Base-by-base conservation (phyloP, 2,797 vertebrate species). In the Pangasius macronema region DNA sequence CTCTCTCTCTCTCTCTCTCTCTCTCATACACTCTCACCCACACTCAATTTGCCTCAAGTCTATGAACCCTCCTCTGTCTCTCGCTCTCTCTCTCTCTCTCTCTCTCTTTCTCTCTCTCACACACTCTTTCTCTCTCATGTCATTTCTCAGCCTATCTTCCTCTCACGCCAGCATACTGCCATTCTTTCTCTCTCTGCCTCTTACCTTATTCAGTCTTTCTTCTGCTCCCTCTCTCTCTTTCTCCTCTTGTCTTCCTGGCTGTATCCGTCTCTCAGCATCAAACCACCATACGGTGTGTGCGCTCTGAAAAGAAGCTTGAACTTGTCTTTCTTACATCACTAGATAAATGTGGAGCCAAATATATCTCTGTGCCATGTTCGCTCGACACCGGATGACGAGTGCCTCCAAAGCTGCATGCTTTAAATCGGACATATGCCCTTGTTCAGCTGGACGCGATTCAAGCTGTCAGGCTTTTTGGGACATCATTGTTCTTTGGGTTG, bases 311-410 rank as follows among this genome's bases (percentile, higher is more conserved):
- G 27, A 63, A 73, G n/a, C 33, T 51, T 9, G 3, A 79, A 61
- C 72, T 77, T 49, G 39, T 24, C 30, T 79, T 55, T 57, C 49
- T 84, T 79, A 36, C 49, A 83, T 65, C 70, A 51, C 20, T 55
- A 49, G 65, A 46, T 82, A 57, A 53, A 42, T 8, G 3, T 20
- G 20, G 57, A 85, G 72, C 36, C 83, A 53, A 88, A 89, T 87
- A 82, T 61, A 87, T 85, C 61, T 55, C n/a, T 13, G 68, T 61
- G n/a, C 61, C 42, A 82, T 36, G 85, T 57, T 82, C n/a, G 46
- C 7, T n/a, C 73, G 0, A 85, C 49, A 65, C 39, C 49, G 14
- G 79, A 49, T 86, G 79, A 85, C 73, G 65, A 86, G 53, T 1
- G 22, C 36, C 51, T 30, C 57, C 11, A 3, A 67, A 82, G 42